Base-by-base conservation (phyloP, 2,113 vertebrate genomes). In the Hemicordylus capensis region DNA sequence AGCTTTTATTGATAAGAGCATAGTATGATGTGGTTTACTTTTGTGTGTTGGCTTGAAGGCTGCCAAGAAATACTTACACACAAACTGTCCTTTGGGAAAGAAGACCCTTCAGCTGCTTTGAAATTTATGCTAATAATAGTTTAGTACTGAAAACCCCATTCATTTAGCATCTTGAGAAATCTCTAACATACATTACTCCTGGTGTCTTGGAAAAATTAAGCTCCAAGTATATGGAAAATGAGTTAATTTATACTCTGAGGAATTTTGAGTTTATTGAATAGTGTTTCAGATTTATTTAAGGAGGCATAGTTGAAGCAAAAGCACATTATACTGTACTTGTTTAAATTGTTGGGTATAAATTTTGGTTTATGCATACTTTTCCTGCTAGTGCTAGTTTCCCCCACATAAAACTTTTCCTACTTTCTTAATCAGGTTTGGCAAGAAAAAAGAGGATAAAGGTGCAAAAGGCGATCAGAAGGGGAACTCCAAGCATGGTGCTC, bases 391-490 rank as follows among this genome's bases (percentile, higher is more conserved):
- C 31, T 66, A 5, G 4, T 84, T 90, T 94, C 59, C 28, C 31
- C 77, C 79, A 64, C 83, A 81, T 85, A n/a, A n/a, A n/a, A 67
- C 37, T 22, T 88, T 86, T n/a, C 88, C 86, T 86, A 44, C 22
- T 94, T 28, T 90, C 42, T 92, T 89, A 46, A 91, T 76, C 93
- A 99, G 98, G 93, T 99, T 99, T 90, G 98, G 98, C 46, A 99
- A 99, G 96, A 99, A 97, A 92, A 99, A 98, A 87, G 98, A 99
- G 17, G 98, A 98, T 69, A 99, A 97, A 95, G 90, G 89, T 54
- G 96, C 96, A 6, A 98, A 98, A 92, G 59, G 85, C 1, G 97
- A 98, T 76, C 96, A 96, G 69, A 98, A 98, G 88, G 93, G 81
- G 10, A 73, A 90, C 46, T 90, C 90, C 81, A 97, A 97, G 89